Percentiles rank a stretch among this genome's conserved stretches.
These are phyloP conservation scores for Anniella stebbinsi DNA, from an alignment of 2,797 vertebrate species.

Conservation along the genomic window DNA sequence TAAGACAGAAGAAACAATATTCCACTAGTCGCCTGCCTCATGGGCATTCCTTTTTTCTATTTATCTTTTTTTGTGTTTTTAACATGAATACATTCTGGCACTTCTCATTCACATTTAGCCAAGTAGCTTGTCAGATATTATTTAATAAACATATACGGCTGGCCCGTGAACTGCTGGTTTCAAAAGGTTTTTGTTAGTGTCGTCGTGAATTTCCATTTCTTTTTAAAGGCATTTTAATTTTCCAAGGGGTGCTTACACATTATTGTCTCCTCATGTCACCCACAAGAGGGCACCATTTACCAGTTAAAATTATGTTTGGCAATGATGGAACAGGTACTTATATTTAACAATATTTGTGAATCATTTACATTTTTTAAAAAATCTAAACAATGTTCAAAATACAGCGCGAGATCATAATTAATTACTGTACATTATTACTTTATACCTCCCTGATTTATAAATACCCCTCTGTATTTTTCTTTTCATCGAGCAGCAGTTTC, in stretches of 20 bases:
- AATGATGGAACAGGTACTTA: neutral
- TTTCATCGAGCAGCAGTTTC: neutral
- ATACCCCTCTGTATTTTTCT: neutral
- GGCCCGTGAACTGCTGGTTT: neutral
- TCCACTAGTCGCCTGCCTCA: neutral
- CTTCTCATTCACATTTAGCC: neutral
- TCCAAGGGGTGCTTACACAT: too few species aligned
- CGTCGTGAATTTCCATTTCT: neutral
- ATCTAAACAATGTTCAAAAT: too few species aligned
- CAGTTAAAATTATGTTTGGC: slow-evolving; percentile 3
- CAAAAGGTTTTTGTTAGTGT: neutral
- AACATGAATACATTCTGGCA: neutral
- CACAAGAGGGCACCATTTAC: slow-evolving; percentile 44
- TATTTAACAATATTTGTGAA: neutral
- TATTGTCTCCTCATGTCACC: neutral
- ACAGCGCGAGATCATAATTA: too few species aligned
- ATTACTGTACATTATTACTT: too few species aligned
- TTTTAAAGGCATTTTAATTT: neutral
- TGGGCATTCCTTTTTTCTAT: neutral
- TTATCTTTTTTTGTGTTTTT: neutral
- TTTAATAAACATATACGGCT: neutral
- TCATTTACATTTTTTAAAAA: too few species aligned
- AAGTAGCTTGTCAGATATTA: neutral
- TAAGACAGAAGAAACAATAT: neutral
- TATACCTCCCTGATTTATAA: too few species aligned